Conservation (phyloP, 2,797 vertebrate genomes). For the Sebastes taczanowskii region DNA sequence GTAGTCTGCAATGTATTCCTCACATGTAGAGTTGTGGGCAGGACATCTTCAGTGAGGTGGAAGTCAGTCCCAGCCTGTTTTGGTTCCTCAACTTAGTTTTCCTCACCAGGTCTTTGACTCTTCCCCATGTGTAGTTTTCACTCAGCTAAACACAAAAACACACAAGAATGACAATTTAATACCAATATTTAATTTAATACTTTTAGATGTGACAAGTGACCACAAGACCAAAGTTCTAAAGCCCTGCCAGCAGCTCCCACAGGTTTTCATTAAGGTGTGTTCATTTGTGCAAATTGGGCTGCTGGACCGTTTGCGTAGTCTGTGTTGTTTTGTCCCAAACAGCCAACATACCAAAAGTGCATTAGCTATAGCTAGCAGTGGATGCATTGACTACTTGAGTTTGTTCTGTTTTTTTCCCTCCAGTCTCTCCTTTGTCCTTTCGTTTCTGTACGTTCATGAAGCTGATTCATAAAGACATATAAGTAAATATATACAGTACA, state of each 20-base stretch:
- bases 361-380: neutral
- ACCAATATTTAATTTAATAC: neutral
- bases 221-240: neutral
- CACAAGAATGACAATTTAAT: neutral
- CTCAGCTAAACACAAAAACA: conserved; percentile 60
- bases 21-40: conserved; percentile 90
- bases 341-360: neutral
- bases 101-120: conserved; percentile 85
- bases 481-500: no score
- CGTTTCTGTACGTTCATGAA: neutral
- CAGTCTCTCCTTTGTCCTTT: neutral
- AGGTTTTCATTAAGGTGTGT: neutral
- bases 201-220: neutral
- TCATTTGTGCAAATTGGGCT: neutral
- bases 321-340: neutral
- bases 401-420: neutral
- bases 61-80: conserved; percentile 79
- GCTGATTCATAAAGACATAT: no score
- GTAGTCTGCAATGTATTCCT: neutral
- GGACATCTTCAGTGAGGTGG: conserved; percentile 87
- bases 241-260: neutral
- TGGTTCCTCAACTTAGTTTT: conserved; percentile 82
- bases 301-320: neutral
- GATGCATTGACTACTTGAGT: neutral
- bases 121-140: conserved; percentile 84